A percentile compares a stretch with the other conserved stretches of the same genome.
These are phyloP conservation scores for Icerya purchasi DNA, from an alignment of 2,888 invertebrate species.

Conservation along the genomic window DNA sequence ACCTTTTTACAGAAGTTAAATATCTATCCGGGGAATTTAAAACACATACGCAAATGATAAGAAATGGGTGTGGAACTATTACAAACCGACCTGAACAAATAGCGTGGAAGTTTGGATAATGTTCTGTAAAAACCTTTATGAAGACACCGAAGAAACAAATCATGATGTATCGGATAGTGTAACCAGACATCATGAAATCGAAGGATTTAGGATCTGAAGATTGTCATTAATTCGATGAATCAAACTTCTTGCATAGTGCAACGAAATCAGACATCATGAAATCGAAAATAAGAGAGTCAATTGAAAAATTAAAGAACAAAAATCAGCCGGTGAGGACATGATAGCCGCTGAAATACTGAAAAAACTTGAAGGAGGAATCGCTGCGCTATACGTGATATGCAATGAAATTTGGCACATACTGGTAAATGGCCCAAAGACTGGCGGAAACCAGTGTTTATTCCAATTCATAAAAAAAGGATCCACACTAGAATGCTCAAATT, in stretches of 20 bases:
- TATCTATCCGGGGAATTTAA: not conserved
- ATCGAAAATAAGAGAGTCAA: not conserved
- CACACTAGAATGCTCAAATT: not conserved
- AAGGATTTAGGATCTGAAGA: too few relatives aligned
- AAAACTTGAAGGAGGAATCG: not conserved
- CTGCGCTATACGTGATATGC: not conserved
- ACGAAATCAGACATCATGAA: not conserved
- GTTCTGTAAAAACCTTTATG: not conserved
- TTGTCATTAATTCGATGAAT: too few relatives aligned
- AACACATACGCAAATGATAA: not conserved
- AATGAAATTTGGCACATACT: not conserved
- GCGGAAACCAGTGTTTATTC: not conserved
- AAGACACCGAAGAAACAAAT: not conserved
- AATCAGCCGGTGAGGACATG: not conserved
- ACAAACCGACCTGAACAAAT: not conserved
- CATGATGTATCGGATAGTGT: not conserved
- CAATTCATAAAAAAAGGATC: not conserved
- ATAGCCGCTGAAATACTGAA: not conserved
- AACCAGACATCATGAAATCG: not conserved
- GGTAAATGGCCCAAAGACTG: not conserved
- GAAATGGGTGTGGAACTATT: not conserved
- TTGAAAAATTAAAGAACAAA: not conserved
- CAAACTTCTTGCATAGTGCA: not conserved
- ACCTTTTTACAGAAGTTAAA: not conserved
- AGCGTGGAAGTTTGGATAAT: too few relatives aligned